A percentile compares a stretch with the other conserved stretches of the same genome.
Evolutionary conservation across 1,140 invertebrate genomes (phyloP).

Genomic region (Lysiphlebus fabarum): DNA sequence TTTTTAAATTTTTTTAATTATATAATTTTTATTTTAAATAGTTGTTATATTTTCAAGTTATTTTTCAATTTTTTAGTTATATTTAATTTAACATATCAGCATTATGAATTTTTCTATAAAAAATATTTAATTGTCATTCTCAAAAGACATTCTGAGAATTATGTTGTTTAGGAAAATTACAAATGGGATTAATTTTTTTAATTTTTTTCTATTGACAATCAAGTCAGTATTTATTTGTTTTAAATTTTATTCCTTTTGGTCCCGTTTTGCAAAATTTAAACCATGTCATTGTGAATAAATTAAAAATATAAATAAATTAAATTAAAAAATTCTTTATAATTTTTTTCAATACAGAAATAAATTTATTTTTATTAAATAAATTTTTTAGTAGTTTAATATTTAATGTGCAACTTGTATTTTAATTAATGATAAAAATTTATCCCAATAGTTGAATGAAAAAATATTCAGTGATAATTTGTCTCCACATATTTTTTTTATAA

Average conservation of each 20-base stretch:
- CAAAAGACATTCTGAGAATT: background rate
- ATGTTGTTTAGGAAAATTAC: background rate
- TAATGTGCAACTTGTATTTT: too few relatives aligned
- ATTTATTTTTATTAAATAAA: too few relatives aligned
- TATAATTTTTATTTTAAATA: slow-evolving; percentile 24
- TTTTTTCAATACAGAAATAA: background rate
- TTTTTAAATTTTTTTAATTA: too few relatives aligned
- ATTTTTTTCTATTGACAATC: slow-evolving; percentile 1
- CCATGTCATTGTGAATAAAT: slow-evolving; percentile 39
- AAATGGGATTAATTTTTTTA: background rate
- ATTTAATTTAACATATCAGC: too few relatives aligned
- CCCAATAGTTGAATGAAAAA: too few relatives aligned
- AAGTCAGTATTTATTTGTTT: slow-evolving; percentile 10
- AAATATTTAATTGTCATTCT: background rate
- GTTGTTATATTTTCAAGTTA: slow-evolving; percentile 29
- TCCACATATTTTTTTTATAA: background rate
- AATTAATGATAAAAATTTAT: too few relatives aligned
- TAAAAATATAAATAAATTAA: slow-evolving; percentile 42
- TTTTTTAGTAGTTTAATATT: too few relatives aligned
- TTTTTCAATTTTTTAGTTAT: too few relatives aligned
- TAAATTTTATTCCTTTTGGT: slow-evolving; percentile 45
- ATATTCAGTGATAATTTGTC: too few relatives aligned
- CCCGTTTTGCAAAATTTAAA: slow-evolving; percentile 47
- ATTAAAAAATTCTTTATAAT: slow-evolving; percentile 31
- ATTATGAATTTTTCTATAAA: too few relatives aligned